These are phyloP conservation scores for Brachyrhaphis roseni DNA, from an alignment of 2,797 vertebrate genomes.

Conservation along the genomic window DNA sequence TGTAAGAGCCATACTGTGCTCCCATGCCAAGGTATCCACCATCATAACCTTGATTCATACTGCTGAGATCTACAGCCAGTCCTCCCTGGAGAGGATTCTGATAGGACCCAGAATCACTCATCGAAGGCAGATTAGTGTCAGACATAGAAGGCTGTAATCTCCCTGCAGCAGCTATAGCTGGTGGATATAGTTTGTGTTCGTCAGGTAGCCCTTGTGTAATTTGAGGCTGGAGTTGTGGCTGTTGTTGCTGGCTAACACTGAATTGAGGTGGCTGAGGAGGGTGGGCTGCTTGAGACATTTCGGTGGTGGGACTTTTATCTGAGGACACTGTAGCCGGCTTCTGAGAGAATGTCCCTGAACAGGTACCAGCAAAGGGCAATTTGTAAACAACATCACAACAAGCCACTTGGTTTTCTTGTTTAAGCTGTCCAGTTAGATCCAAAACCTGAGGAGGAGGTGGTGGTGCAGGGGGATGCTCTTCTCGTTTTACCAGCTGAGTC, in stretches of 20 bases:
- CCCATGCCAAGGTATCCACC: slow-evolving; percentile 89
- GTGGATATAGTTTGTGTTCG: slow-evolving; percentile 81
- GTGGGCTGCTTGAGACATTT: slow-evolving; percentile 72
- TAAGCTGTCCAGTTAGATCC: slow-evolving; percentile 92
- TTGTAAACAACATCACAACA: slow-evolving; percentile 99
- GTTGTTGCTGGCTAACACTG: slow-evolving; percentile 82
- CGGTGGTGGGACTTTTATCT: slow-evolving; percentile 82
- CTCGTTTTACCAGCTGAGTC: slow-evolving; percentile 91
- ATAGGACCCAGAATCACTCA: slow-evolving; percentile 86
- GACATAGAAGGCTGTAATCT: slow-evolving; percentile 95
- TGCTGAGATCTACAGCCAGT: slow-evolving; percentile 89
- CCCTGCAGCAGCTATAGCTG: slow-evolving; percentile 76
- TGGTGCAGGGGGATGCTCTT: slow-evolving; percentile 76
- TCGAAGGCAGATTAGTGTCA: slow-evolving; percentile 89
- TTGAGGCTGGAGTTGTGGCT: slow-evolving; percentile 56
- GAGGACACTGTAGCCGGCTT: slow-evolving; percentile 81
- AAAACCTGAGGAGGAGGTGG: slow-evolving; percentile 83
- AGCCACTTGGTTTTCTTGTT: slow-evolving; percentile 92
- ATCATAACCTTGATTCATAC: slow-evolving; percentile 92
- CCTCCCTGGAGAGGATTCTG: slow-evolving; percentile 85
- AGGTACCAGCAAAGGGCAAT: slow-evolving; percentile 93
- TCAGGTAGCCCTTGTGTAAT: slow-evolving; percentile 74
- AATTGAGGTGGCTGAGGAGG: slow-evolving; percentile 63
- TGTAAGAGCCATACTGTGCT: slow-evolving; percentile 95
- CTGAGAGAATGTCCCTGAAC: slow-evolving; percentile 88